These are phyloP conservation scores for Lethocerus indicus DNA, from an alignment of 1,140 invertebrate species.

Conservation along the genomic window DNA sequence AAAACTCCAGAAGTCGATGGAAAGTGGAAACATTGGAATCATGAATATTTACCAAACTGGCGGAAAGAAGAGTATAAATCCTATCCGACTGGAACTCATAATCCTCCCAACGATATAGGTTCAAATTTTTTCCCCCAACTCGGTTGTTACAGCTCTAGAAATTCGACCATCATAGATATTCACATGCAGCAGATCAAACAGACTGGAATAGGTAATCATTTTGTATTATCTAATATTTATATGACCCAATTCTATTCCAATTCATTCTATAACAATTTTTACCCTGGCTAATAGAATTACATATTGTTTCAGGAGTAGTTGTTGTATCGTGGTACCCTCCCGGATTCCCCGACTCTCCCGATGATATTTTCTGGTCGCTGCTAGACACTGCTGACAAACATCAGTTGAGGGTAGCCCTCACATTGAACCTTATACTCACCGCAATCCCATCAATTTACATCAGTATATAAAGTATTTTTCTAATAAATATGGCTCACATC, in stretches of 20 bases:
- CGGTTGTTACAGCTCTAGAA: slow-evolving; percentile 30
- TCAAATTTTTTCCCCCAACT: slow-evolving; percentile 30
- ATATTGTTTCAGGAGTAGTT: slow-evolving; percentile 13
- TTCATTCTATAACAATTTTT: background rate
- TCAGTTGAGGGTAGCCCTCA: slow-evolving; percentile 29
- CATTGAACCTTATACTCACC: slow-evolving; percentile 27
- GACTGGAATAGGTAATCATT: slow-evolving; percentile 23
- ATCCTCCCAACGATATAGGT: slow-evolving; percentile 28
- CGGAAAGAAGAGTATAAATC: slow-evolving; percentile 27
- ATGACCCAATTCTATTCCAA: background rate
- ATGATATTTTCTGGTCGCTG: slow-evolving; percentile 25
- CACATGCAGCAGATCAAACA: slow-evolving; percentile 29
- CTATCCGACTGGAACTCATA: too few species aligned
- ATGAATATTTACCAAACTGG: slow-evolving; percentile 28
- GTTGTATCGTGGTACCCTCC: slow-evolving; percentile 30
- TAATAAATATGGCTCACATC: slow-evolving; percentile 26
- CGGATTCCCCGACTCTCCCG: slow-evolving; percentile 24
- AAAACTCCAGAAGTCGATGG: slow-evolving; percentile 26
- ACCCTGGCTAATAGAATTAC: background rate
- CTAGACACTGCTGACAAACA: slow-evolving; percentile 26
- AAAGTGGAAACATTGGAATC: slow-evolving; percentile 30
- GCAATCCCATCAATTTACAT: slow-evolving; percentile 28
- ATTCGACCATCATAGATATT: slow-evolving; percentile 26
- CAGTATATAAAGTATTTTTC: slow-evolving; percentile 26
- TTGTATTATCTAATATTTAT: background rate